Conservation (phyloP, 2,797 vertebrate species). For the Neosilurus mollespiculum region DNA sequence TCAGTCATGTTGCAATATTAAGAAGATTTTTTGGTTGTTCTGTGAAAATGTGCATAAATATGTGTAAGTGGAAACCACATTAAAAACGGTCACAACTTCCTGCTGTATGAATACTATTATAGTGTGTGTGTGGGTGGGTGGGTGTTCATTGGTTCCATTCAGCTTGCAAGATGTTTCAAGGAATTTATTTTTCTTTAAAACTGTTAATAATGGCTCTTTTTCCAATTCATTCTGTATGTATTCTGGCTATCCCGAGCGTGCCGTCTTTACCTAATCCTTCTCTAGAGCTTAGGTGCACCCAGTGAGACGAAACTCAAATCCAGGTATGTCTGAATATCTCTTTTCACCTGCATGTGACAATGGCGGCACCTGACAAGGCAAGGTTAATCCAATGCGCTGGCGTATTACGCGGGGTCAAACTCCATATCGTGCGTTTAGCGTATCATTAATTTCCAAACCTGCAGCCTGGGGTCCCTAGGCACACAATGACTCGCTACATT, state of each 20-base stretch:
- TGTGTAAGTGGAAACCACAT: constrained; percentile 24
- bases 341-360: constrained; percentile 62
- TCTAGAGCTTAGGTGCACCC: constrained; percentile 63
- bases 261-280: constrained; percentile 78
- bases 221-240: constrained; percentile 37
- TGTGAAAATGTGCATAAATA: constrained; percentile 8
- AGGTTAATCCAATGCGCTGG: constrained; percentile 82
- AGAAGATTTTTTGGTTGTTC: constrained; percentile 17
- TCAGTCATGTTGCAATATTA: background rate
- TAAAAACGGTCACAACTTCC: constrained; percentile 20
- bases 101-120: constrained; percentile 17
- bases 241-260: constrained; percentile 32
- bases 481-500: constrained; percentile 94
- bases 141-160: constrained; percentile 12
- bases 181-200: constrained; percentile 25
- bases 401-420: constrained; percentile 79
- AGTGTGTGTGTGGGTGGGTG: background rate
- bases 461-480: constrained; percentile 81
- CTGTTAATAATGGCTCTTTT: constrained; percentile 18
- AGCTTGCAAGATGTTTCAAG: constrained; percentile 27
- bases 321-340: constrained; percentile 64
- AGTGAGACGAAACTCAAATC: constrained; percentile 71
- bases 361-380: constrained; percentile 74
- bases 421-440: constrained; percentile 78
- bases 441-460: constrained; percentile 88